Evolutionary conservation across 2,113 vertebrate genomes (phyloP).

Genomic region (Serinus canaria): DNA sequence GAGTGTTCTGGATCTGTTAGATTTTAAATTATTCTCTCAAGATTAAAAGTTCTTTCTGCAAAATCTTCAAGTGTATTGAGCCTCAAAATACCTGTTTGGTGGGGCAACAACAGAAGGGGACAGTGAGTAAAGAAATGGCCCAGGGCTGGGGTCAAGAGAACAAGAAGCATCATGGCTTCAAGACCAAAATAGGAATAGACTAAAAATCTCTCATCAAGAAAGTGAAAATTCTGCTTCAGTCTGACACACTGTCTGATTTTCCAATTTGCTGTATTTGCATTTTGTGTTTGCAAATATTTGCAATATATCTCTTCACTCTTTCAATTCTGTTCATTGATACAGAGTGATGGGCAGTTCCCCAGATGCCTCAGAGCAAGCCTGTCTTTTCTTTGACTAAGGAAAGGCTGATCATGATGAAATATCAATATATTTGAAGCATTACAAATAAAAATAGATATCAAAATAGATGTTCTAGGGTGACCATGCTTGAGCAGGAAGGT

Average conservation of each 20-base stretch:
- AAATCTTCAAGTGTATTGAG: not conserved
- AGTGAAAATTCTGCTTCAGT: not conserved
- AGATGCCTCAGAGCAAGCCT: not conserved
- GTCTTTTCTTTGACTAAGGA: not conserved
- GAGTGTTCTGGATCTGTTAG: not conserved
- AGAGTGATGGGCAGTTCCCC: not conserved
- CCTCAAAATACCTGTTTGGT: not conserved
- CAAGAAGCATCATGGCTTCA: not conserved
- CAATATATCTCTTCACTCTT: fast-evolving
- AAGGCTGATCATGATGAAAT: not conserved
- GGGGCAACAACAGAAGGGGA: not conserved
- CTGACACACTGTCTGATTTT: not conserved
- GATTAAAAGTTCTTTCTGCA: not conserved
- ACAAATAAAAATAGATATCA: not conserved
- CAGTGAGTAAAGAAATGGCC: not conserved
- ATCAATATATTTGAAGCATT: not conserved
- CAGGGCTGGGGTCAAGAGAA: not conserved
- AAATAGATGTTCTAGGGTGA: not conserved
- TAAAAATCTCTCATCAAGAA: not conserved
- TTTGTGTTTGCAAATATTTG: not conserved
- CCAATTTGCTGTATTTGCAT: not conserved
- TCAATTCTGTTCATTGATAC: not conserved
- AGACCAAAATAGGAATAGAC: not conserved
- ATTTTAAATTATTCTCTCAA: not conserved
- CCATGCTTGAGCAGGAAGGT: not conserved